Conservation (phyloP, 1,140 invertebrate genomes). For the Cotesia chilonis region DNA sequence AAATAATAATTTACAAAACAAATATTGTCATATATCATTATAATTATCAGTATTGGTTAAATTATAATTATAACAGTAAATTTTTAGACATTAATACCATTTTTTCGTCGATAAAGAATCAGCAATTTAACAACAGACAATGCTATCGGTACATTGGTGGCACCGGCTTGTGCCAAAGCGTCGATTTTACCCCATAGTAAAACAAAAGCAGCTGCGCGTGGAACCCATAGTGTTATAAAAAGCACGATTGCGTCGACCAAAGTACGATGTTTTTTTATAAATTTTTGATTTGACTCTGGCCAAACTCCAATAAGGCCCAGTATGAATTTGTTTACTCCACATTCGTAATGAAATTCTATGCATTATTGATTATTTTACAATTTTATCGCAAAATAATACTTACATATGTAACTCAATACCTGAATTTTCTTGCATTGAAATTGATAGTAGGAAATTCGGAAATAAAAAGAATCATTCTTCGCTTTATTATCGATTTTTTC, state of each 20-base stretch:
- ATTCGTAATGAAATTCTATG: conserved; percentile 14
- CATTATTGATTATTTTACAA: conserved; percentile 14
- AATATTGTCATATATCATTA: not conserved
- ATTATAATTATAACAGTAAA: not conserved
- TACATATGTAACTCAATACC: too few relatives aligned
- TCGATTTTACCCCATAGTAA: conserved; percentile 23
- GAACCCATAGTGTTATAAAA: not conserved
- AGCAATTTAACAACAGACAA: conserved; percentile 18
- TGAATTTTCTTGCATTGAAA: too few relatives aligned
- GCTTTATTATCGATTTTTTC: too few relatives aligned
- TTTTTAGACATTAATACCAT: conserved; percentile 22
- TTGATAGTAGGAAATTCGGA: too few relatives aligned
- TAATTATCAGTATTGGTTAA: not conserved
- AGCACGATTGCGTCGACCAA: not conserved
- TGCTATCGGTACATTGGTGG: not conserved
- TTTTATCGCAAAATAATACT: too few relatives aligned
- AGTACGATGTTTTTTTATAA: conserved; percentile 2
- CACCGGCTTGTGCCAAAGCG: not conserved
- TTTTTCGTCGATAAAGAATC: conserved; percentile 20
- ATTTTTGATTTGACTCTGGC: conserved; percentile 24
- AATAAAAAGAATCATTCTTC: too few relatives aligned
- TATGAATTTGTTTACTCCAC: conserved; percentile 16
- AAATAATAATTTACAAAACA: too few relatives aligned
- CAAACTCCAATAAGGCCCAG: conserved; percentile 27
- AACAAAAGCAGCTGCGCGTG: conserved; percentile 1